Percentiles rank a stretch among this genome's conserved stretches.
Conservation (phyloP, 1,140 invertebrate genomes). For the Prorops nasuta region DNA sequence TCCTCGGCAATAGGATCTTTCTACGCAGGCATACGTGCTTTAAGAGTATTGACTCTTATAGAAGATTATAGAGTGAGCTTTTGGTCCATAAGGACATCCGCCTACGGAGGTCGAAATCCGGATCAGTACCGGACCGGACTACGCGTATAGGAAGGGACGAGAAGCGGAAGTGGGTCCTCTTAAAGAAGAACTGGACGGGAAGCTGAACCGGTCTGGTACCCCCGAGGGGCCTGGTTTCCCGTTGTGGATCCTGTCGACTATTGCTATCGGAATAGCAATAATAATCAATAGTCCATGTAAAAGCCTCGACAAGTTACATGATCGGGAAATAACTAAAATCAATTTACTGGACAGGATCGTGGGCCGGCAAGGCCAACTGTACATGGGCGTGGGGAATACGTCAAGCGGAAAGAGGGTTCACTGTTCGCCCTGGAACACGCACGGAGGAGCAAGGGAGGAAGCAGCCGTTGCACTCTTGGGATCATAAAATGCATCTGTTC, state of each 20-base stretch:
- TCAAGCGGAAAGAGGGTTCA: conserved; percentile 3
- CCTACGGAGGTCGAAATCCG: conserved; percentile 11
- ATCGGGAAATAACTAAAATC: conserved; percentile 39
- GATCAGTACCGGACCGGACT: conserved; percentile 15
- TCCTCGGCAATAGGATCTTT: conserved; percentile 12
- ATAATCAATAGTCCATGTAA: conserved; percentile 41
- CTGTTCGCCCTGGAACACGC: neutral
- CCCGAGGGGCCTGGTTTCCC: neutral
- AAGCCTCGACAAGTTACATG: conserved; percentile 34
- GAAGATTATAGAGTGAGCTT: too few relatives aligned
- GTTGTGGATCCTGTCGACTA: conserved; percentile 6
- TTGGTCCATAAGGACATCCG: conserved; percentile 6
- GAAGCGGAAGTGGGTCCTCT: conserved; percentile 20
- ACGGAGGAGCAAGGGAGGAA: conserved; percentile 1
- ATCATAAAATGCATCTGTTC: conserved; percentile 46
- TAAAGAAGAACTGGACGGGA: conserved; percentile 1
- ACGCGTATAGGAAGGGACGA: conserved; percentile 5
- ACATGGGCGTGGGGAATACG: conserved; percentile 14
- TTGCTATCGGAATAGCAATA: conserved; percentile 30
- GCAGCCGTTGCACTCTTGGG: conserved; percentile 26
- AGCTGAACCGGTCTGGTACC: neutral
- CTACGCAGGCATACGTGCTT: conserved; percentile 9
- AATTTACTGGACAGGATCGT: conserved; percentile 28
- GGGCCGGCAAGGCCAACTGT: conserved; percentile 23
- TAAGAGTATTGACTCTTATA: too few relatives aligned